Conservation (phyloP, 2,888 invertebrate species). For the Tachina grossa region DNA sequence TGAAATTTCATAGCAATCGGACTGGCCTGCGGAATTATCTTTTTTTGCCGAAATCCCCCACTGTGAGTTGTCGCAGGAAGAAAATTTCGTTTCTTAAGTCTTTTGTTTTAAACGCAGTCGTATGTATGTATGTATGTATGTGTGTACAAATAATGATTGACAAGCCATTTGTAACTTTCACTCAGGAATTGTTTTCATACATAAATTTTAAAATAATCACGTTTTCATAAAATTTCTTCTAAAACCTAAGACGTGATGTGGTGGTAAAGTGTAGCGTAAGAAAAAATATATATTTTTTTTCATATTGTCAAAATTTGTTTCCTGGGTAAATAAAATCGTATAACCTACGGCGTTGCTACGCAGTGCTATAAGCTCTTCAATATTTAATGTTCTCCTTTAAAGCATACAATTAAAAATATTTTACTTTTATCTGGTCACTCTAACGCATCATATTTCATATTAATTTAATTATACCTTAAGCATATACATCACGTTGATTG, state of each 20-base stretch:
- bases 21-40: too few relatives aligned
- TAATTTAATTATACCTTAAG: slow-evolving; percentile 42
- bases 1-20: too few relatives aligned
- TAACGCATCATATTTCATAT: slow-evolving; percentile 19
- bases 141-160: slow-evolving; percentile 18
- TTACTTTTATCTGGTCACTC: not conserved
- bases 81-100: slow-evolving; percentile 51
- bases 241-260: not conserved
- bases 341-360: not conserved
- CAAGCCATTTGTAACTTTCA: slow-evolving; percentile 54
- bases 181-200: not conserved
- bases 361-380: not conserved
- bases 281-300: not conserved
- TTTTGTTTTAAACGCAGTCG: slow-evolving; percentile 26
- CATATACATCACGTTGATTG: slow-evolving; percentile 59
- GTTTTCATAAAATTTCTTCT: slow-evolving; percentile 20
- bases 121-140: not conserved
- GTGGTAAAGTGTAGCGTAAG: slow-evolving; percentile 16
- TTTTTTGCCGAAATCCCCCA: too few relatives aligned
- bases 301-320: not conserved
- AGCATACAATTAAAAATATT: not conserved
- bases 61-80: slow-evolving; percentile 15
- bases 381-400: not conserved
- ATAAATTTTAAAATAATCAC: slow-evolving; percentile 20
- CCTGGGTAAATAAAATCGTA: not conserved